Evolutionary conservation across 2,888 invertebrate species (phyloP).

Genomic region (Serripes groenlandicus): DNA sequence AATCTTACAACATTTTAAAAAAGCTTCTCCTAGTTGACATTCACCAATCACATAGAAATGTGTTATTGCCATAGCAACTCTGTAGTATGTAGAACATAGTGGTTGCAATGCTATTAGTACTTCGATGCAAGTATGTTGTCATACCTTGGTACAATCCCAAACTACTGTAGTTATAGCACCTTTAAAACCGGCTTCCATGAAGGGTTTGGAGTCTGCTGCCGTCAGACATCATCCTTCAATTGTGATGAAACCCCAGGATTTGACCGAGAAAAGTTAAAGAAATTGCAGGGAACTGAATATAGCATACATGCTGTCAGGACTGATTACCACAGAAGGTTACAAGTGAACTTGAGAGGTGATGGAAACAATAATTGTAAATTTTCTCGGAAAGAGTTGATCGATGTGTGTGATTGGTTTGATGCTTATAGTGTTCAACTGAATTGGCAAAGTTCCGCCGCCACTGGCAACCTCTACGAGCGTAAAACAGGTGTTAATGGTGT

Average conservation of each 20-base stretch:
- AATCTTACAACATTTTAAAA: no score
- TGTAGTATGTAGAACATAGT: background rate
- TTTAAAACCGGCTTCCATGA: conserved; percentile 60
- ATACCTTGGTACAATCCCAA: conserved; percentile 53
- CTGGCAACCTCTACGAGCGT: background rate
- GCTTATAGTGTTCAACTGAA: conserved; percentile 51
- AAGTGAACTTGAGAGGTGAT: conserved; percentile 24
- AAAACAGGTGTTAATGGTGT: conserved; percentile 16
- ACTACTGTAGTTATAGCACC: conserved; percentile 56
- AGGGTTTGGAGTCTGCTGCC: conserved; percentile 44
- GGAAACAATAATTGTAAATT: conserved; percentile 38
- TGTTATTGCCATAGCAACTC: background rate
- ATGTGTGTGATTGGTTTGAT: conserved; percentile 61
- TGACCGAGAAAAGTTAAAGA: background rate
- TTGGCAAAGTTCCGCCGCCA: background rate
- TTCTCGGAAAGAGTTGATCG: conserved; percentile 4
- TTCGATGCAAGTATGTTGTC: conserved; percentile 39
- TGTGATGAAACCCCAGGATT: no score
- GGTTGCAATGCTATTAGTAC: conserved; percentile 10
- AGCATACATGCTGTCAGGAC: conserved; percentile 17
- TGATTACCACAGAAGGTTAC: conserved; percentile 17
- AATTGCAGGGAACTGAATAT: background rate
- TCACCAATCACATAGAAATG: background rate
- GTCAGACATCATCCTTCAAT: background rate
- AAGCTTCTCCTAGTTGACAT: no score